phyloP scores from a whole-genome alignment of 2,797 vertebrate genomes.

The Eremophila alpestris region DNA sequence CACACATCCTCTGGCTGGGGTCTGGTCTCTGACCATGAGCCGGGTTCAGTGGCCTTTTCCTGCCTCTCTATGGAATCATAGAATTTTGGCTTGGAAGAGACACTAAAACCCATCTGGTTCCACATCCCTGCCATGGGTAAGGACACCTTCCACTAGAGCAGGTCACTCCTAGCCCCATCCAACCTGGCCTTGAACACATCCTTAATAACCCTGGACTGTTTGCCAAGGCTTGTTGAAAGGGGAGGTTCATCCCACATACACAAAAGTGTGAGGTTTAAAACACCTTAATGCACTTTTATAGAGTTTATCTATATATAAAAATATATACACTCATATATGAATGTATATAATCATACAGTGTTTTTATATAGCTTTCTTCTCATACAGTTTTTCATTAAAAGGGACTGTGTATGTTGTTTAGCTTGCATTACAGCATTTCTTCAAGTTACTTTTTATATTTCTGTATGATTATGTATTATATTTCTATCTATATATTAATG shows the following conservation, averaged over 20 bases:
- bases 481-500: neutral
- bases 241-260: neutral
- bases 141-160: too few species aligned
- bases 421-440: neutral
- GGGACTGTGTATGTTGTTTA: neutral
- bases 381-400: neutral
- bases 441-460: neutral
- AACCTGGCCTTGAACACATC: neutral
- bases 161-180: neutral
- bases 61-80: neutral
- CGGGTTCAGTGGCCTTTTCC: neutral
- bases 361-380: neutral
- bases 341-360: neutral
- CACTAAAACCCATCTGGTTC: neutral
- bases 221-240: neutral
- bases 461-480: neutral
- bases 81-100: neutral
- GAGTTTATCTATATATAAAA: neutral
- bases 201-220: neutral
- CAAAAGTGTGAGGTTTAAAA: neutral
- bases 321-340: accelerated
- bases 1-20: neutral
- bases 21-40: neutral
- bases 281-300: neutral
- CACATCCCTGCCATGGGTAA: neutral